Percentiles rank a stretch among this genome's conserved stretches.
Conservation (phyloP, 2,888 invertebrate genomes). For the Diarsia brunnea region DNA sequence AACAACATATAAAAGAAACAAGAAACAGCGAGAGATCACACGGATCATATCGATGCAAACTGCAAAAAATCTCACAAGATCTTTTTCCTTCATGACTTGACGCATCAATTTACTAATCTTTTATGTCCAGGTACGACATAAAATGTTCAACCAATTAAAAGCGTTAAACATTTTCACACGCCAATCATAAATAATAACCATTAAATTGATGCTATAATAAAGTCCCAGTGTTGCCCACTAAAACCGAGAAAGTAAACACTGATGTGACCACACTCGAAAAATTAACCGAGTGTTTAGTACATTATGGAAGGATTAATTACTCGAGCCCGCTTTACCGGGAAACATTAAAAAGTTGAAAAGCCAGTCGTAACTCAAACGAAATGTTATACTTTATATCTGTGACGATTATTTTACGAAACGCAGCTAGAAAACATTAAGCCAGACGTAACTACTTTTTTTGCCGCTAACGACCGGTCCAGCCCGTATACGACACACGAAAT, state of each 20-base stretch:
- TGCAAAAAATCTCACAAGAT: constrained; percentile 56
- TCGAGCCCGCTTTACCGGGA: constrained; percentile 77
- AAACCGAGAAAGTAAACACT: constrained; percentile 78
- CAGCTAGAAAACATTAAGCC: constrained; percentile 83
- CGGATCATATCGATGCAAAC: constrained; percentile 33
- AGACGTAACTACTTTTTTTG: constrained; percentile 79
- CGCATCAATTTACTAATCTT: constrained; percentile 69
- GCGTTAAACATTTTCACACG: constrained; percentile 82
- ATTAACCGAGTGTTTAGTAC: constrained; percentile 74
- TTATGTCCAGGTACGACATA: constrained; percentile 68
- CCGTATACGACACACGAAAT: constrained; percentile 78
- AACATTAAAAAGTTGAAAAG: constrained; percentile 83
- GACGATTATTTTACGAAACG: constrained; percentile 78
- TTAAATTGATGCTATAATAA: constrained; percentile 81
- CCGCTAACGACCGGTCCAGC: constrained; percentile 80
- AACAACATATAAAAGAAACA: constrained; percentile 16
- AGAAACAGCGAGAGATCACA: constrained; percentile 23
- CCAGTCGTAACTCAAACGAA: constrained; percentile 78
- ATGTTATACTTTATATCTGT: constrained; percentile 78
- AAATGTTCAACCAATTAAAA: constrained; percentile 75
- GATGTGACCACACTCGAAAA: constrained; percentile 74
- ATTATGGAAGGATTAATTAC: constrained; percentile 86
- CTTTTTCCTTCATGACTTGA: constrained; percentile 50
- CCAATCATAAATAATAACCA: constrained; percentile 84
- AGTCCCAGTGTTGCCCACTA: constrained; percentile 75